phyloP scores from a whole-genome alignment of 2,888 invertebrate genomes.

The Aporophyla nigra region DNA sequence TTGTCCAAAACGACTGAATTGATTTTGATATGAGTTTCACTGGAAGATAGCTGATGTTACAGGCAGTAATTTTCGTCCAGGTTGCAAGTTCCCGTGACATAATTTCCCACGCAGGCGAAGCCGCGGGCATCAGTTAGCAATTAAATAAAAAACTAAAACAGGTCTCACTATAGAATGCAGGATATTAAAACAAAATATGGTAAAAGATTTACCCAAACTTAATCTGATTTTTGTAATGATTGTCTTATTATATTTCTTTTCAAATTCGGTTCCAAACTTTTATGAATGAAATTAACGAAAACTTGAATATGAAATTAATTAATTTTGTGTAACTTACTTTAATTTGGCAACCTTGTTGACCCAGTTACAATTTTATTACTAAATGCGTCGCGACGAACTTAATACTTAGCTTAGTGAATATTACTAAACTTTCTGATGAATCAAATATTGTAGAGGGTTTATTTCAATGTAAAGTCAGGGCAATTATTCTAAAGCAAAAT shows the following conservation, averaged over 20 bases:
- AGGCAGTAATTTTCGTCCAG: too few relatives aligned
- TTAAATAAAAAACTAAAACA: too few relatives aligned
- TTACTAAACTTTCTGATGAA: conserved; percentile 35
- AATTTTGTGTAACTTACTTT: conserved; percentile 46
- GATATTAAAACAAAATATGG: background rate
- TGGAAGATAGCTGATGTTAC: too few relatives aligned
- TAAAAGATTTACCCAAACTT: background rate
- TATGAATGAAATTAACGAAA: conserved; percentile 31
- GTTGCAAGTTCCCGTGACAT: too few relatives aligned
- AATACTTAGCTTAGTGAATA: conserved; percentile 33
- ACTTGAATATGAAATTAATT: conserved; percentile 47
- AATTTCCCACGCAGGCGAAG: too few relatives aligned
- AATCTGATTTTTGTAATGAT: conserved; percentile 2
- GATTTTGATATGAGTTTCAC: too few relatives aligned
- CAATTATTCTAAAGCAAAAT: background rate
- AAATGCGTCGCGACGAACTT: conserved; percentile 36
- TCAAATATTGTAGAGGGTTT: conserved; percentile 24
- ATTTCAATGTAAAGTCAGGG: background rate
- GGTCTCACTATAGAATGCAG: background rate
- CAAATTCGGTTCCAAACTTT: conserved; percentile 19
- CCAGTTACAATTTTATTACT: conserved; percentile 55
- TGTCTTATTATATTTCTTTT: conserved; percentile 19
- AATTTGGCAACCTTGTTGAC: conserved; percentile 47
- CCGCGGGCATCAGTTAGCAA: too few relatives aligned
- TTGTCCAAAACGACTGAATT: too few relatives aligned